phyloP scores from a whole-genome alignment of 2,888 invertebrate species.

The Isotomurus palustris region DNA sequence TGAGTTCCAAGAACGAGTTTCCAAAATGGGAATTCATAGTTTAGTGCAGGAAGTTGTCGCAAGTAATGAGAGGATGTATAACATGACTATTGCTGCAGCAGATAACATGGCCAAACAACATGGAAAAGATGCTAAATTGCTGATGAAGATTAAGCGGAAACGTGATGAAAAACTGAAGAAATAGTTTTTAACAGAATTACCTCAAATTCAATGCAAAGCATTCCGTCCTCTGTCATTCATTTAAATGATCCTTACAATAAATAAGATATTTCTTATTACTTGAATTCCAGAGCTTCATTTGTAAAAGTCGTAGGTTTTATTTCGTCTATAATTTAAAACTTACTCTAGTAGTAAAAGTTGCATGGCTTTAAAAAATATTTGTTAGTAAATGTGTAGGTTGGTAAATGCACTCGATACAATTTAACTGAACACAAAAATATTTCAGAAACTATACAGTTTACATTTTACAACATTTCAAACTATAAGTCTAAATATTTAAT shows the following conservation, averaged over 20 bases:
- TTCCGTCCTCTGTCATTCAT: background rate
- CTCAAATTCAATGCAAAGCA: background rate
- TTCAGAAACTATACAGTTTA: no score
- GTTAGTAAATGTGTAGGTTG: no score
- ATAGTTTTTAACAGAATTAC: no score
- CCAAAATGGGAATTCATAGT: constrained; percentile 23
- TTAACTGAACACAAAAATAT: no score
- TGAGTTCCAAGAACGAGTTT: constrained; percentile 13
- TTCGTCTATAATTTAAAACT: no score
- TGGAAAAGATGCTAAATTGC: constrained; percentile 9
- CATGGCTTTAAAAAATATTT: no score
- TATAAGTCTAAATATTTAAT: background rate
- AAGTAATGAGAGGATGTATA: constrained; percentile 32
- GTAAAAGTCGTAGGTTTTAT: no score
- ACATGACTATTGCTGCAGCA: constrained; percentile 22
- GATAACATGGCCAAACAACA: constrained; percentile 23
- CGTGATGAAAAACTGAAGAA: background rate
- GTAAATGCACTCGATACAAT: no score
- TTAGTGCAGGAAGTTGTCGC: constrained; percentile 28
- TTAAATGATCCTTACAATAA: no score
- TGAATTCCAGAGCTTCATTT: no score
- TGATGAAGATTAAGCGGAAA: background rate
- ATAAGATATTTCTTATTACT: no score
- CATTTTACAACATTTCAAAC: background rate
- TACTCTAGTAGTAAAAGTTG: no score